A percentile compares a stretch with the other conserved stretches of the same genome.
Conservation (phyloP, 2,797 vertebrate genomes). For the Peromyscus attwateri region DNA sequence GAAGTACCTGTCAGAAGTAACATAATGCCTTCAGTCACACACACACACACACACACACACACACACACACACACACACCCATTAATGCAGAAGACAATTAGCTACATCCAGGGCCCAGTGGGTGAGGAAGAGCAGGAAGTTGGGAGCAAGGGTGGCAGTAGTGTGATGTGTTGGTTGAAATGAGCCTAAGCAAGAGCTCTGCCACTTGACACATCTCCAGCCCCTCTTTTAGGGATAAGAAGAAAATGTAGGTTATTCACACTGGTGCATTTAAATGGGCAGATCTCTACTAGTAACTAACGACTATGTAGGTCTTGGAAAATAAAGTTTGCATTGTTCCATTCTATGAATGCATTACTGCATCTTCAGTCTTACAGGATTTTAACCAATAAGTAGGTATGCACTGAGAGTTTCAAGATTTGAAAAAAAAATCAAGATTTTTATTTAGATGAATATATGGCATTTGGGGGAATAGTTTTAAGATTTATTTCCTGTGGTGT, state of each 20-base stretch:
- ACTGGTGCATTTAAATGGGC: neutral
- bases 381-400: neutral
- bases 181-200: neutral
- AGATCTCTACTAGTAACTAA: neutral
- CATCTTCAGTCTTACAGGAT: neutral
- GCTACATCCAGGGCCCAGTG: neutral
- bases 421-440: constrained; percentile 54
- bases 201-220: too few species aligned
- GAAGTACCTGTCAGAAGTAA: neutral
- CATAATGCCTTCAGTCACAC: neutral
- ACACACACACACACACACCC: too few species aligned
- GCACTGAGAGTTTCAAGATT: neutral
- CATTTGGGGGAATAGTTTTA: neutral
- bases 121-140: neutral
- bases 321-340: constrained; percentile 29
- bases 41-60: too few species aligned
- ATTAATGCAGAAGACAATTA: constrained; percentile 31
- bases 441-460: constrained; percentile 24
- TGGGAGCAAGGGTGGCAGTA: neutral
- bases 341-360: neutral
- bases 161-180: neutral
- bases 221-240: neutral
- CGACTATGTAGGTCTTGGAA: neutral
- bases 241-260: neutral
- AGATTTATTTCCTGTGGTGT: neutral